Conservation (phyloP, 1,140 invertebrate genomes). For the Bombyx mori region ASM3026992v2 NC_085127.1:8380001-8380500, state of each 20-base stretch:
- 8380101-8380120: conserved; percentile 5
- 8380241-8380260: conserved; percentile 14
- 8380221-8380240: conserved; percentile 17
- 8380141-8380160: conserved; percentile 16
- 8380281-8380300: conserved; percentile 2
- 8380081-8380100: conserved; percentile 8
- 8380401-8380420: no score
- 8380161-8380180: conserved; percentile 9
- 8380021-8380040: background rate
- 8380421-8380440: no score
- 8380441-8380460: no score
- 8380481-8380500: no score
- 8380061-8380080: background rate
- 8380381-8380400: no score
- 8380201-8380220: conserved; percentile 16
- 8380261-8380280: conserved; percentile 16
- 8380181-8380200: conserved; percentile 9
- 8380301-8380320: conserved; percentile 5
- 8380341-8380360: background rate
- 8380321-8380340: conserved; percentile 2
- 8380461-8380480: no score
- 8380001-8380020: background rate
- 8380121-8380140: conserved; percentile 6
- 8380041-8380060: background rate
- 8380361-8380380: background rate